Conservation (phyloP, 2,113 vertebrate species). For the Nestor notabilis region DNA sequence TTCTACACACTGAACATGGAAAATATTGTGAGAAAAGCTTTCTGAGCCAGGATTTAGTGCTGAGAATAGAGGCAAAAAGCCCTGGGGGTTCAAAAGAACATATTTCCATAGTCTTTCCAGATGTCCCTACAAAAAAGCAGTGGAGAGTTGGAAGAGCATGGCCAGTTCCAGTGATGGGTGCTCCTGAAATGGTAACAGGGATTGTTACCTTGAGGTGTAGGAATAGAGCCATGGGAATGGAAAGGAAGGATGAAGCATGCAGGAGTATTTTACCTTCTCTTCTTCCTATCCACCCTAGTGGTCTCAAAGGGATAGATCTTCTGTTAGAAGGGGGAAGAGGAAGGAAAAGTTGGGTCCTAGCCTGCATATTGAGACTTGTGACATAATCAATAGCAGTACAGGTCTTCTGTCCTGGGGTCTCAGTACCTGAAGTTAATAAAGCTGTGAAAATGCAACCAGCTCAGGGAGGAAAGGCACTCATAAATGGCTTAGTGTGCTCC, state of each 20-base stretch:
- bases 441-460: neutral
- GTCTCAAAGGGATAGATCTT: neutral
- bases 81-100: neutral
- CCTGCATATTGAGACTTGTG: neutral
- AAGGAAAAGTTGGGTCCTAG: neutral
- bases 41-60: neutral
- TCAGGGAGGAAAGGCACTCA: neutral
- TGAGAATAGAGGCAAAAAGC: conserved; percentile 48
- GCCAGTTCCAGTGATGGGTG: neutral
- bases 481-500: neutral
- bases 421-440: neutral
- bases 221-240: neutral
- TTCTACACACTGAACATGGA: neutral
- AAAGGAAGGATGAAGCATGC: neutral
- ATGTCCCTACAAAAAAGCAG: neutral
- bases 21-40: conserved; percentile 8
- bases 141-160: neutral
- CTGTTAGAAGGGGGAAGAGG: neutral
- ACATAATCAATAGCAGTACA: neutral
- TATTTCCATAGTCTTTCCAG: neutral
- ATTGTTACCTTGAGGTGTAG: neutral
- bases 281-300: neutral
- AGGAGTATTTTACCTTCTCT: neutral
- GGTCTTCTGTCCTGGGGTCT: neutral
- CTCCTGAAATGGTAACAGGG: neutral